Conservation (phyloP, 2,888 invertebrate genomes). For the Plagodis pulveraria region DNA sequence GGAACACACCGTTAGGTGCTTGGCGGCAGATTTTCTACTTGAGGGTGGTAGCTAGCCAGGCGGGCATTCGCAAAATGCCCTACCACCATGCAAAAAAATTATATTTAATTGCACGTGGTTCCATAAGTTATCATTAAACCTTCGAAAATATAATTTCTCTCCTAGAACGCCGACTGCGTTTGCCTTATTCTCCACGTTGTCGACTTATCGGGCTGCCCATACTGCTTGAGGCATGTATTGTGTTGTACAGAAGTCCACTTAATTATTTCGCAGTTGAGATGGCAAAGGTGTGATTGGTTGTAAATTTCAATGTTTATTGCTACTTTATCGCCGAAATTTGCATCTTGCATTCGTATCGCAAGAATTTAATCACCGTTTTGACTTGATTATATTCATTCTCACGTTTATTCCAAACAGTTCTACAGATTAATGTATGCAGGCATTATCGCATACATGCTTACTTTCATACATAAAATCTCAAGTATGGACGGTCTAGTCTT, state of each 20-base stretch:
- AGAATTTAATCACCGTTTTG: constrained; percentile 3
- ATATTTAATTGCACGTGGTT: too few species aligned
- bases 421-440: background rate
- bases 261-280: constrained; percentile 15
- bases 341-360: constrained; percentile 9
- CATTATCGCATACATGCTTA: background rate
- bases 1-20: too few species aligned
- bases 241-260: constrained; percentile 1
- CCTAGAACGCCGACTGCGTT: too few species aligned
- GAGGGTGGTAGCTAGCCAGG: too few species aligned
- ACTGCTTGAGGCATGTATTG: constrained; percentile 8
- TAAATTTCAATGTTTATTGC: constrained; percentile 7
- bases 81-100: too few species aligned
- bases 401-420: background rate
- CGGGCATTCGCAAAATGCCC: too few species aligned
- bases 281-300: constrained; percentile 7
- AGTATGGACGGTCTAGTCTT: too few species aligned
- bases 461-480: too few species aligned
- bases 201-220: background rate
- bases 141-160: too few species aligned
- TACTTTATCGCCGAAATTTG: constrained; percentile 16
- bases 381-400: constrained; percentile 13
- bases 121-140: too few species aligned
- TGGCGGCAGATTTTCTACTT: too few species aligned
- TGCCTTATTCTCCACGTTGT: too few species aligned